Evolutionary conservation across 92 coral and sea anemone genomes (phyloP), one percentile per base, ranked within the genome.

Genomic region (Epizoanthus fatuus): DNA sequence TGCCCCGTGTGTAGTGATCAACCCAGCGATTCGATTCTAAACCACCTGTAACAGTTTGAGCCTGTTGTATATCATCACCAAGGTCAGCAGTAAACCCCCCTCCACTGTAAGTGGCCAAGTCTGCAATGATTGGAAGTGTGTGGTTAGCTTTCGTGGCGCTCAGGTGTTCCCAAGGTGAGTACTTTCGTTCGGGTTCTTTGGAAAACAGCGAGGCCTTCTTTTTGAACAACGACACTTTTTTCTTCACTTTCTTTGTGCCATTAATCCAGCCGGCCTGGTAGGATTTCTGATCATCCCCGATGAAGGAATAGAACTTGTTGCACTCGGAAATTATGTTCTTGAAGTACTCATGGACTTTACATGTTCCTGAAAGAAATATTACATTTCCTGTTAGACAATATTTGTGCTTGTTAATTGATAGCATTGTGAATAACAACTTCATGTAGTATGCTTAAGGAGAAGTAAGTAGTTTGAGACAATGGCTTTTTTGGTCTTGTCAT

Each of bases 101-200:
- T 70, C 75, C 75, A 17, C 75, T 70, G 39, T 70, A 70, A 14
- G 75, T 70, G 15, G 75, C 75, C 75, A 70, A 70, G 5, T 14
- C 54, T 19, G 55, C 75, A 9, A 42, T 39, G 22, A 70, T 17
- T 70, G 75, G 75, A 70, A 70, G 55, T 19, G 75, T 70, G 38
- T 70, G 75, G 12, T 70, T 70, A 35, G 75, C 75, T 44, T 44
- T 70, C 39, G 75, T n/a, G 54, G 75, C 75, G 47, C 75, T 70
- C n/a, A 40, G 75, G 45, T 70, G 37, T 9, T 70, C 75, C 75
- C 75, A 70, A 2, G 75, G 75, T 7, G 75, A 70, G 47, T 17
- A 8, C 57, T 44, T 70, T 9, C 37, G 53, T 22, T 51, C 32
- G 3, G 20, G 45, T 20, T 70, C 49, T 39, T 70, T 70, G n/a